phyloP scores from a whole-genome alignment of 2,113 vertebrate genomes.

The Oreamnos americanus region DNA sequence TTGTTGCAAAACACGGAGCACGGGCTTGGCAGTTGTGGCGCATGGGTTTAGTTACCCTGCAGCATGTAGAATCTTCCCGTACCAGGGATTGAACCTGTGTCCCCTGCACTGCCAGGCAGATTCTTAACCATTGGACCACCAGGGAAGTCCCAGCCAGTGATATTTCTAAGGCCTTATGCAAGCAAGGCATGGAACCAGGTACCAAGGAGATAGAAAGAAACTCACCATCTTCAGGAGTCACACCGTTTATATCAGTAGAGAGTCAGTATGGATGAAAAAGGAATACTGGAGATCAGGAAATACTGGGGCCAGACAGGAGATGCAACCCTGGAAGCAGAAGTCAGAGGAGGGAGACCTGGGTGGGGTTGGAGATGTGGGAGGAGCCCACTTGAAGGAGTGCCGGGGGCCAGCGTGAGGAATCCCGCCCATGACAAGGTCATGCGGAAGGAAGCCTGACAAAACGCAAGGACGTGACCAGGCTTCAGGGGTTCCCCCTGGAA shows the following conservation, averaged over 20 bases:
- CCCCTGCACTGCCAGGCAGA: not conserved
- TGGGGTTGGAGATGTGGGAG: not conserved
- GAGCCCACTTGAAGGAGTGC: not conserved
- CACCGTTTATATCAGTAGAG: not conserved
- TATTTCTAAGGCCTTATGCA: not conserved
- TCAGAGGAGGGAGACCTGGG: not conserved
- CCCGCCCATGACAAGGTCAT: no score
- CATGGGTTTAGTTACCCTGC: not conserved
- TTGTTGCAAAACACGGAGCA: not conserved
- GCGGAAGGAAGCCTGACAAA: no score
- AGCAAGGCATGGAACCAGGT: not conserved
- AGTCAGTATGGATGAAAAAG: not conserved
- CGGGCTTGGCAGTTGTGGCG: fast-evolving
- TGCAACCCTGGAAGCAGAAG: not conserved
- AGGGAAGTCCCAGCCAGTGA: not conserved
- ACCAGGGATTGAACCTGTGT: not conserved
- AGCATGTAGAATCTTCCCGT: not conserved
- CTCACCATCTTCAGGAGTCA: not conserved
- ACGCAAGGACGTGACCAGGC: no score
- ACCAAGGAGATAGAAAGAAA: not conserved
- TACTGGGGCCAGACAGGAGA: not conserved
- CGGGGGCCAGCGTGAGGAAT: no score
- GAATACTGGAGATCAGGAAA: not conserved
- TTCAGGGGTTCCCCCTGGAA: no score
- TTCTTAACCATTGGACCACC: not conserved